Evolutionary conservation across 2,888 invertebrate species (phyloP), one percentile per base, ranked within the genome.

Genomic region (Chelonus formosanus): DNA sequence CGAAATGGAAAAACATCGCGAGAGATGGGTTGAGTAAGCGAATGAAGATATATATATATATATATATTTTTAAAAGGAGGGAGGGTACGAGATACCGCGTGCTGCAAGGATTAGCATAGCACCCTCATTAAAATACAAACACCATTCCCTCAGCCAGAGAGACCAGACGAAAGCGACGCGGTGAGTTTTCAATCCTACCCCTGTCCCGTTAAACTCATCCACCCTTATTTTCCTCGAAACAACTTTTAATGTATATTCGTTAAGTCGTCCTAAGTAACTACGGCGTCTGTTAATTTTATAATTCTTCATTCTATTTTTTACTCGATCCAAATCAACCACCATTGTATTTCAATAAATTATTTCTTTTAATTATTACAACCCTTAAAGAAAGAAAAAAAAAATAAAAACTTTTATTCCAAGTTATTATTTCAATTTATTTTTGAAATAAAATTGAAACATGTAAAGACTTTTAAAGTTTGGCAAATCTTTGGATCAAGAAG

Each of bases 241-340:
- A 82, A 82, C 79, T 82, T 83, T 83, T 82, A 83, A 83, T 83
- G 81, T 80, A 80, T 81, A 79, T 82, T 83, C 81, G 82, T 82
- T 81, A 82, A 82, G 79, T 77, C 80, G 76, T 74, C 76, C 76
- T 78, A 79, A 79, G 78, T 78, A 80, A 79, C 75, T 79, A 71
- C 64, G 69, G 74, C 75, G 75, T 76, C 78, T 76, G 74, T 74
- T 76, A 75, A 79, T 80, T 81, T 80, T 80, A 79, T 79, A 80
- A 71, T 72, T 71, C 20, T 20, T 20, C 20, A 20, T 20, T 20
- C 20, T 20, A 20, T 20, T 20, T 20, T 20, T 20, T 20, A 20
- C 20, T 20, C 20, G 20, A 20, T 20, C 20, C 1, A 20, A 20
- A 20, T 20, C 20, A 20, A 20, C 20, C 20, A 20, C 20, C 20